phyloP scores from a whole-genome alignment of 1,140 invertebrate species.

The Trinorchestia longiramus region DNA sequence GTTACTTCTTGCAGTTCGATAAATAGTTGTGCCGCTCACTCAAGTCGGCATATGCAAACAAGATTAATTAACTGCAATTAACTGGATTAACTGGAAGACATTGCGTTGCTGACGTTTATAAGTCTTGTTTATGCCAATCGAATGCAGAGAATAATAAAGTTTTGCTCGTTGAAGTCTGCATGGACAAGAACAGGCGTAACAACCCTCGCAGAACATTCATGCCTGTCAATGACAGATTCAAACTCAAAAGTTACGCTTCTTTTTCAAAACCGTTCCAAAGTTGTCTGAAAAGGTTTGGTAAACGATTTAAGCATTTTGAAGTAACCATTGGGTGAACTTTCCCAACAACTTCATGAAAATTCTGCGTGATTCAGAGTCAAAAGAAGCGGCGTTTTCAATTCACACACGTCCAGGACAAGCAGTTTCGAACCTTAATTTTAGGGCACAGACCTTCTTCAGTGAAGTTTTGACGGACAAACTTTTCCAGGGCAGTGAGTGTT shows the following conservation, averaged over 20 bases:
- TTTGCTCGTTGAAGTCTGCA: not conserved
- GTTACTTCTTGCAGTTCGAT: not conserved
- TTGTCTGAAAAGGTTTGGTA: not conserved
- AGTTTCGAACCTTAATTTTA: not conserved
- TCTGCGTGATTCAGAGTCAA: not conserved
- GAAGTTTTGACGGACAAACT: not conserved
- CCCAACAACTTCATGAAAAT: not conserved
- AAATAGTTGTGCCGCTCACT: not conserved
- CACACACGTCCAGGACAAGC: not conserved
- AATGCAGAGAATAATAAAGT: not conserved
- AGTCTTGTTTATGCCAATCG: not conserved
- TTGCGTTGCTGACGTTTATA: not conserved
- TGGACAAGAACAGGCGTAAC: not conserved
- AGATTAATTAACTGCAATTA: not conserved
- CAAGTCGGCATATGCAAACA: not conserved
- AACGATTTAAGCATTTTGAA: not conserved
- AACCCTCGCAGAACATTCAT: not conserved
- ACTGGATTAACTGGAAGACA: not conserved
- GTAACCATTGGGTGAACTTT: not conserved
- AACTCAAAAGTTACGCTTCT: not conserved
- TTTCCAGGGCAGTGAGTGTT: not conserved
- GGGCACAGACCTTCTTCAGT: not conserved
- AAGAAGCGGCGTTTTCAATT: not conserved
- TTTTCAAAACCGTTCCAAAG: not conserved
- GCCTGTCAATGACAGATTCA: not conserved